Base-by-base conservation (phyloP, 37 sponge, comb jelly and placozoan genomes). In the Theonella swinhoei region DNA sequence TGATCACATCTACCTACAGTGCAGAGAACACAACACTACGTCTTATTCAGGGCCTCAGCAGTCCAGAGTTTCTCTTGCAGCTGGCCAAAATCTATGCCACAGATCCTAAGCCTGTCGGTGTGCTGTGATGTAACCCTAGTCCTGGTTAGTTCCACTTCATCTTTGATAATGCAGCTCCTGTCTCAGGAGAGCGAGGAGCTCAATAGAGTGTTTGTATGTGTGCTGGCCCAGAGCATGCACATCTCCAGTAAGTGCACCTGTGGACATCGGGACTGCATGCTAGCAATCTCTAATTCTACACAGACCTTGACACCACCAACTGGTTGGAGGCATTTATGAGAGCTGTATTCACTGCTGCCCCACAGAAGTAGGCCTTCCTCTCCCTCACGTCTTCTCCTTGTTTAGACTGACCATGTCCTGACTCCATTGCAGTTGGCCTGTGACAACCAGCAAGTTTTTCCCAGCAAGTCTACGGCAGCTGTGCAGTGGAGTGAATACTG, bases 171-270 rank as follows among this genome's bases (percentile, higher is more conserved):
- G 0, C 68, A 86, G 89, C 75, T 89, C n/a, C 83, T 89, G 39
- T 89, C 80, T 34, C 61, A 42, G 38, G 96, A 96, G 29, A 88
- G 87, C 1, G 96, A 96, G 43, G 96, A 96, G 61, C 80, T 93
- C 77, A 96, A 96, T 60, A 68, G 83, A 47, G 85, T 84, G 1
- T 78, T 96, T 67, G 85, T 93, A 29, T 76, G 80, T 37, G 83
- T 80, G 19, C 64, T 96, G 32, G 96, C 96, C 28, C 91, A 91
- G 68, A 81, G 86, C 4, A 62, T 96, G 28, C 88, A 90, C 63
- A 80, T 88, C 32, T 79, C 95, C 30, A 90, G 95, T 91, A 28
- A 80, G 89, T 43, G 64, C 26, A 62, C 3, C 40, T 24, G 65
- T 67, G 19, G 14, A 32, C 14, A 32, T 25, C 5, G 1, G 30